Conservation (phyloP, 2,113 vertebrate species). For the Gadus macrocephalus region DNA sequence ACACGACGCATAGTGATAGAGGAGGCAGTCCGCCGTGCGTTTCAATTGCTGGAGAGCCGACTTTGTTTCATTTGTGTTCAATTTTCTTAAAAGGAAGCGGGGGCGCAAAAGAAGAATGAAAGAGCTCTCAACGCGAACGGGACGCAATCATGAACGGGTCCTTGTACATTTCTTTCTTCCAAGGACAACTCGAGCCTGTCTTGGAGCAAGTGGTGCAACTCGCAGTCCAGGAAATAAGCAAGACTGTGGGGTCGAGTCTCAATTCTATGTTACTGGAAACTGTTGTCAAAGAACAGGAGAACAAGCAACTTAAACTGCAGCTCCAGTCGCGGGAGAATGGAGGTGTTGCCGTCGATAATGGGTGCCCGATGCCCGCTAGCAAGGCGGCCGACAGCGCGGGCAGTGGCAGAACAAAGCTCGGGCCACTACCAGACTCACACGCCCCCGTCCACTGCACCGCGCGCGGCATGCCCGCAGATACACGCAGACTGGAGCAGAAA, state of each 20-base stretch:
- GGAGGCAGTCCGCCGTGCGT: constrained; percentile 25
- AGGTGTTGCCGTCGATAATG: constrained; percentile 10
- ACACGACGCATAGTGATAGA: constrained; percentile 36
- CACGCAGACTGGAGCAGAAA: constrained; percentile 67
- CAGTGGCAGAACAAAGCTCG: constrained; percentile 50
- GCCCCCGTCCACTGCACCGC: constrained; percentile 39
- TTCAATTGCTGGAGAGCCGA: background rate
- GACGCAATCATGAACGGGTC: constrained; percentile 72
- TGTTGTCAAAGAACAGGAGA: constrained; percentile 72
- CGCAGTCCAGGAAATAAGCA: constrained; percentile 75
- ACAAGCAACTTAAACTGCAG: constrained; percentile 60
- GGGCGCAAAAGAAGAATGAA: constrained; percentile 58
- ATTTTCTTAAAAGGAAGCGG: constrained; percentile 17
- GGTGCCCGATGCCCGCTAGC: constrained; percentile 1
- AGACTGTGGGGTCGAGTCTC: constrained; percentile 69
- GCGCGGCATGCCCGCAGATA: constrained; percentile 40
- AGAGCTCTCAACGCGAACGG: constrained; percentile 43
- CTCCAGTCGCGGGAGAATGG: constrained; percentile 57
- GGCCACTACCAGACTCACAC: constrained; percentile 31
- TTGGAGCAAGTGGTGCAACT: constrained; percentile 78
- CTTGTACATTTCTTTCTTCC: constrained; percentile 78
- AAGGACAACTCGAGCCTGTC: constrained; percentile 77
- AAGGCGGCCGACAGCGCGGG: constrained; percentile 27
- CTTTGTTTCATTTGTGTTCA: constrained; percentile 33
- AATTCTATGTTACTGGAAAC: constrained; percentile 74